A percentile compares a stretch with the other conserved stretches of the same genome.
phyloP scores from a whole-genome alignment of 1,140 invertebrate genomes.

The Bradysia coprophila region DNA sequence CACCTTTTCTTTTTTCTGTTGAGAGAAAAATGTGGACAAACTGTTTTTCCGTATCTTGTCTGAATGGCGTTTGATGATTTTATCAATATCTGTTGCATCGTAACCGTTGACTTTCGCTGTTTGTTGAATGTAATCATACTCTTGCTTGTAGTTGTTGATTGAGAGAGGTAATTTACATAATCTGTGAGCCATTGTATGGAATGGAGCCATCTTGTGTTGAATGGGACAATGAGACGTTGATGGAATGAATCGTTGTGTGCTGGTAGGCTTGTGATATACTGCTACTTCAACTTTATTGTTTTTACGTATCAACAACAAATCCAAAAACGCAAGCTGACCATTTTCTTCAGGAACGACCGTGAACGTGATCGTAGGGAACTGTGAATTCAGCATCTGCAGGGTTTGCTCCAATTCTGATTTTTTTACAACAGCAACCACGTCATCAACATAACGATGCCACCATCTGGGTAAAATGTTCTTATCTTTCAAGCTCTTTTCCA shows the following conservation, averaged over 20 bases:
- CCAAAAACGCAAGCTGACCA: neutral
- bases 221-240: neutral
- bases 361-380: neutral
- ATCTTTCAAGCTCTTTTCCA: neutral
- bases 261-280: no score
- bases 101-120: neutral
- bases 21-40: neutral
- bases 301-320: no score
- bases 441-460: neutral
- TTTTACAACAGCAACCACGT: neutral
- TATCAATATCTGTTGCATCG: neutral
- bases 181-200: neutral
- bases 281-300: neutral
- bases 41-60: no score
- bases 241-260: no score
- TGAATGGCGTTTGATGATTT: neutral
- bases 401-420: neutral
- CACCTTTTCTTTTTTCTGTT: no score
- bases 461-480: neutral
- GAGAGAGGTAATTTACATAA: neutral
- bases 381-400: neutral
- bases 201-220: neutral
- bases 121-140: neutral
- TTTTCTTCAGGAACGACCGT: neutral
- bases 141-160: neutral